Percentiles rank a stretch among this genome's conserved stretches.
Evolutionary conservation across 2,888 invertebrate genomes (phyloP).

Genomic region (Encarsia formosa): DNA sequence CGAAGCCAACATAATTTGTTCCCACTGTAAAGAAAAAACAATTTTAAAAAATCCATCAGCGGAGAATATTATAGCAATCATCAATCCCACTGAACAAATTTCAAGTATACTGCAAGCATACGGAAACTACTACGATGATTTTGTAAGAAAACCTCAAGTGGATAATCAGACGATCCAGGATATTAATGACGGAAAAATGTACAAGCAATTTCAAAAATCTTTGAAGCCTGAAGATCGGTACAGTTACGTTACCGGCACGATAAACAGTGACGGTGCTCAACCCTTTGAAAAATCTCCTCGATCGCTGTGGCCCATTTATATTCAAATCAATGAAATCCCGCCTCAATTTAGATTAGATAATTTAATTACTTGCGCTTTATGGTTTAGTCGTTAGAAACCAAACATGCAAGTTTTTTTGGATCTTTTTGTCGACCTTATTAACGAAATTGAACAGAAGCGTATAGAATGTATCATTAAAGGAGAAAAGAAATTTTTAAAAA

Average conservation of each 20-base stretch:
- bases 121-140: neutral
- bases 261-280: neutral
- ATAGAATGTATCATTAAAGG: conserved; percentile 1
- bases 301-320: conserved; percentile 7
- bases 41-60: neutral
- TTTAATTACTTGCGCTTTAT: neutral
- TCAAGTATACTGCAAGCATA: neutral
- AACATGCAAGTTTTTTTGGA: conserved; percentile 2
- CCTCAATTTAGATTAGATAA: neutral
- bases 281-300: neutral
- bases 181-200: neutral
- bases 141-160: neutral
- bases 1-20: neutral
- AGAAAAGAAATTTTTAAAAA: neutral
- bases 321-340: conserved; percentile 11
- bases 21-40: neutral
- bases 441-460: neutral
- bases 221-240: neutral
- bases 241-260: neutral
- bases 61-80: neutral
- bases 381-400: neutral
- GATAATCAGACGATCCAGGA: neutral
- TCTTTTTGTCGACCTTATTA: neutral
- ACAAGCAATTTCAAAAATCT: neutral
- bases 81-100: neutral